phyloP scores from a whole-genome alignment of 2,797 vertebrate species.

The Hybognathus amarus region DNA sequence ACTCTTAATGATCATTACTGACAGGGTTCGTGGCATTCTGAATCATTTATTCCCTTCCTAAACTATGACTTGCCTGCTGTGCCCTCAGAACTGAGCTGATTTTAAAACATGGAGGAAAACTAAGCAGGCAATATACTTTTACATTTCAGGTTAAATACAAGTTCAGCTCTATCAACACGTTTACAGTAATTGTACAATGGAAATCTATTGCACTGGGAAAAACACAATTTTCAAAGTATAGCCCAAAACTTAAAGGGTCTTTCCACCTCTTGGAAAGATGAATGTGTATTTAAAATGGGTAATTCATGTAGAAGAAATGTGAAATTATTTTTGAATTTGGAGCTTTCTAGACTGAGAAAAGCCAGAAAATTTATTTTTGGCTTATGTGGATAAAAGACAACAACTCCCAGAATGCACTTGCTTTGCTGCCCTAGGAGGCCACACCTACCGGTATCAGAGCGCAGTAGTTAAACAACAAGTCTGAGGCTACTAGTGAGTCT shows the following conservation, averaged over 20 bases:
- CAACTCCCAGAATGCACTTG: too few relatives aligned
- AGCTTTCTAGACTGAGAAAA: too few relatives aligned
- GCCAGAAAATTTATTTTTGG: too few relatives aligned
- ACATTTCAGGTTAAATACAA: background rate
- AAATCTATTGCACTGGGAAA: background rate
- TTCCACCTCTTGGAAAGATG: too few relatives aligned
- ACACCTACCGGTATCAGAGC: too few relatives aligned
- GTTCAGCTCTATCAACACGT: background rate
- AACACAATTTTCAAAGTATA: background rate
- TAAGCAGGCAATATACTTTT: background rate
- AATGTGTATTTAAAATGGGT: too few relatives aligned
- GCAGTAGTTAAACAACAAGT: too few relatives aligned
- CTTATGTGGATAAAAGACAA: too few relatives aligned
- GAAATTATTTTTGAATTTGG: too few relatives aligned
- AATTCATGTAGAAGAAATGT: too few relatives aligned
- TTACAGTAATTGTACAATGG: background rate
- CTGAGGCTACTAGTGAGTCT: too few relatives aligned
- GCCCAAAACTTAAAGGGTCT: background rate
- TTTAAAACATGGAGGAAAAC: background rate
- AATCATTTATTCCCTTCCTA: constrained; percentile 36
- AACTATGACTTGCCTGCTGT: constrained; percentile 1
- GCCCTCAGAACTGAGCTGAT: background rate
- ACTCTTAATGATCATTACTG: constrained; percentile 48
- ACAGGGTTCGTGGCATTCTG: constrained; percentile 38
- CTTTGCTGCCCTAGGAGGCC: too few relatives aligned